These are phyloP conservation scores for Stratiomys singularior DNA, from an alignment of 2,888 invertebrate genomes.

Conservation along the genomic window DNA sequence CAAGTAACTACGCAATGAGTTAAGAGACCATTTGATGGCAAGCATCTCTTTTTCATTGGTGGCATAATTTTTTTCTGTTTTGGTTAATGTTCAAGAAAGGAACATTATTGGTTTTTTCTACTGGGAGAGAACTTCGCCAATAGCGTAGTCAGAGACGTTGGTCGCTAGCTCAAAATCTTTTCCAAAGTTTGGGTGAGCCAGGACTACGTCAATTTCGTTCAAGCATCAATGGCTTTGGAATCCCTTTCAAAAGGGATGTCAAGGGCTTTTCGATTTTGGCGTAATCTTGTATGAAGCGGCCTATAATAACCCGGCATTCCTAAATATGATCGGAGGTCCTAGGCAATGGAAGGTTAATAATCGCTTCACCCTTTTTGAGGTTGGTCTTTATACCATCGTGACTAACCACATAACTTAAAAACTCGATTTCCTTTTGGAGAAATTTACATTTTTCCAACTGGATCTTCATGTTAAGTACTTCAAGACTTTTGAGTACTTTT, in stretches of 20 bases:
- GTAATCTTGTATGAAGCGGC: background rate
- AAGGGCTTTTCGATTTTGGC: background rate
- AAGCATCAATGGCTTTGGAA: background rate
- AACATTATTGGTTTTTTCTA: background rate
- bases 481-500: background rate
- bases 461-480: background rate
- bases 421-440: background rate
- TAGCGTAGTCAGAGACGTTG: background rate
- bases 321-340: background rate
- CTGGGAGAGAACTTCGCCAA: background rate
- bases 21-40: background rate
- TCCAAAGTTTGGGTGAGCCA: background rate
- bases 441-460: slow-evolving; percentile 4
- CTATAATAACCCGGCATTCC: background rate
- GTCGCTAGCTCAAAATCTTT: background rate
- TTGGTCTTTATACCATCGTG: background rate
- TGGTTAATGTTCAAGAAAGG: background rate
- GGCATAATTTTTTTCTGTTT: background rate
- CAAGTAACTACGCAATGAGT: background rate
- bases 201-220: background rate
- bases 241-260: background rate
- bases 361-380: background rate
- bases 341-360: background rate
- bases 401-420: background rate
- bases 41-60: background rate